These are phyloP conservation scores for Piaya cayana DNA, from an alignment of 2,113 vertebrate species.

Conservation along the genomic window DNA sequence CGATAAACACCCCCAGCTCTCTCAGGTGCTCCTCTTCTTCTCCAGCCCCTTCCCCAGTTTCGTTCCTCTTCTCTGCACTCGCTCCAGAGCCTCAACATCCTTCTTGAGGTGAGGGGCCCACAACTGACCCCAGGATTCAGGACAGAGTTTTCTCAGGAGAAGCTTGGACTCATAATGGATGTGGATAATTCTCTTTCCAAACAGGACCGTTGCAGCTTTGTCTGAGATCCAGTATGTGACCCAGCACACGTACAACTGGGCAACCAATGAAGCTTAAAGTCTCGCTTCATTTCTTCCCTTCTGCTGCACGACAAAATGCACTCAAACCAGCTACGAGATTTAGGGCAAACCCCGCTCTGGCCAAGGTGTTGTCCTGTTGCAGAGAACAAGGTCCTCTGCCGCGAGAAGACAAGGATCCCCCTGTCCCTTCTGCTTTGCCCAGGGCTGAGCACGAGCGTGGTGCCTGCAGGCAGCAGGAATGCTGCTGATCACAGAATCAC, in stretches of 20 bases:
- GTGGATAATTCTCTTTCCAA: background rate
- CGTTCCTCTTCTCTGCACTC: too few species aligned
- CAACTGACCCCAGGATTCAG: too few species aligned
- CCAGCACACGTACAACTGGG: background rate
- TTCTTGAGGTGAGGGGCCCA: too few species aligned
- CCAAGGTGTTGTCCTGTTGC: background rate
- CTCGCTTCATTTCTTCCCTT: background rate
- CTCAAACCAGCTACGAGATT: rapidly evolving
- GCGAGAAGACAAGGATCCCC: background rate
- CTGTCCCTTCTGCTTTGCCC: background rate
- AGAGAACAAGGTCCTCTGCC: background rate
- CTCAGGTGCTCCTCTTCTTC: too few species aligned
- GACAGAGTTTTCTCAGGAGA: background rate
- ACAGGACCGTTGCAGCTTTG: background rate
- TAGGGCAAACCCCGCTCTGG: background rate
- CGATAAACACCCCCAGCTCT: too few species aligned
- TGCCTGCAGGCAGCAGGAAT: too few species aligned
- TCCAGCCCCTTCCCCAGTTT: too few species aligned
- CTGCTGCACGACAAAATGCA: background rate
- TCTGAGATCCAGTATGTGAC: too few species aligned
- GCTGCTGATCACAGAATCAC: too few species aligned
- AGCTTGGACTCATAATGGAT: rapidly evolving
- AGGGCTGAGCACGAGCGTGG: background rate
- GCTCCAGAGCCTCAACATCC: too few species aligned
- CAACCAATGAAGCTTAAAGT: background rate